Evolutionary conservation across 2,797 vertebrate species (phyloP).

Genomic region (Paguma larvata): DNA sequence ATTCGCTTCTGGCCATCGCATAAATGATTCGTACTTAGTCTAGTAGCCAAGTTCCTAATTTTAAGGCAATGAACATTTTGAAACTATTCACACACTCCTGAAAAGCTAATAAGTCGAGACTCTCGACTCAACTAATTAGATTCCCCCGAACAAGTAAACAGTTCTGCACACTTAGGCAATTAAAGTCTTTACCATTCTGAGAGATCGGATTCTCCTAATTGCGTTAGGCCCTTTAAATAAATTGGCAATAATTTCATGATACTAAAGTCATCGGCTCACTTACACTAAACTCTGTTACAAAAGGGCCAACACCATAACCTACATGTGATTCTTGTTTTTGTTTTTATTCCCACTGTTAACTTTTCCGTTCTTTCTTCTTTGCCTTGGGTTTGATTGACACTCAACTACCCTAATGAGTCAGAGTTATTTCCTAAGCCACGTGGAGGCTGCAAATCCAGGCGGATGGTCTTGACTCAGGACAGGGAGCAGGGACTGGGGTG

Average conservation of each 20-base stretch:
- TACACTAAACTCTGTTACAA: not conserved
- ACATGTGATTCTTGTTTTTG: not conserved
- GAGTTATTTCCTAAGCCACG: not conserved
- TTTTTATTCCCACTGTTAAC: not conserved
- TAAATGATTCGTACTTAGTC: not conserved
- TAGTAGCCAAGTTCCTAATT: not conserved
- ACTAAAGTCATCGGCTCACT: not conserved
- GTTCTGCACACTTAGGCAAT: constrained; percentile 58
- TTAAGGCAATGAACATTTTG: constrained; percentile 40
- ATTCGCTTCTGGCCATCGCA: not conserved
- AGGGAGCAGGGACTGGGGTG: too few species aligned
- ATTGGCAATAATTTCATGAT: constrained; percentile 30
- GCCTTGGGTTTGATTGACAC: not conserved
- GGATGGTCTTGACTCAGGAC: not conserved
- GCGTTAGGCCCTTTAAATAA: constrained; percentile 42
- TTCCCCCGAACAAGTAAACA: constrained; percentile 35
- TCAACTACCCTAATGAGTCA: not conserved
- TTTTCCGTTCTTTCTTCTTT: not conserved
- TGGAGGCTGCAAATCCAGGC: not conserved
- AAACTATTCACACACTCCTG: constrained; percentile 4
- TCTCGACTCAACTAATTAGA: constrained; percentile 50
- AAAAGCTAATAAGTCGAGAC: constrained; percentile 51
- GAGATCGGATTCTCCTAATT: constrained; percentile 53
- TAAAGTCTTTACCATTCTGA: constrained; percentile 41
- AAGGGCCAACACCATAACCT: not conserved